Base-by-base conservation (phyloP, 1,140 invertebrate species). In the Drosophila mojavensis region DNA sequence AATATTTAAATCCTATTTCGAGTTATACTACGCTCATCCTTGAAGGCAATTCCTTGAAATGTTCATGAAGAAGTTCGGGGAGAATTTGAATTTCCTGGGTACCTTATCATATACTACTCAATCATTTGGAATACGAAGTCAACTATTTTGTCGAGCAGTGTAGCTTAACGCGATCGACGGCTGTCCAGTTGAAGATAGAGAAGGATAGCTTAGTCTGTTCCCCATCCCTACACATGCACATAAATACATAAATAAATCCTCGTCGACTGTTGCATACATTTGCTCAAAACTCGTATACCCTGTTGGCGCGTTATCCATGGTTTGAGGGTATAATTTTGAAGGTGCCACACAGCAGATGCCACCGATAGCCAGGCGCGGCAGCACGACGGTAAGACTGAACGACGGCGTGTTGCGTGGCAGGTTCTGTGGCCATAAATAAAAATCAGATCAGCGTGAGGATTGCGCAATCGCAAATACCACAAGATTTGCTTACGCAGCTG, bases 371-470 rank as follows among this genome's bases (percentile, higher is more conserved):
- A 2, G 56, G 26, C 39, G 24, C n/a, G 13, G 20, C 47, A 43
- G 64, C 45, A 28, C 59, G 47, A 24, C 24, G 24, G 26, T 2
- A 24, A 3, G 20, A 24, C 47, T 43, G 64, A 39, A 24, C 59
- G 47, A 24, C 24, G 24, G 26, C 17, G 28, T 30, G 47, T 55
- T 73, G 72, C 41, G 33, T 36, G 50, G 54, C 62, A 55, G 74
- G 73, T 79, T 47, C 56, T 43, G 50, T 45, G 65, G 26, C 15
- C 76, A 79, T 90, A 90, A 90, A 90, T 90, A 86, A 90, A 90
- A 90, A 90, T 90, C 86, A 90, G 85, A 90, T 86, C 89, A 89
- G 86, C 74, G 71, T 68, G 79, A 81, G 75, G 75, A 90, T 90
- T 85, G 89, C 86, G 81, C 74, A 74, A 81, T 69, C 53, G 73